These are phyloP conservation scores for Xenopus petersii DNA, from an alignment of 2,797 vertebrate genomes.

Conservation along the genomic window DNA sequence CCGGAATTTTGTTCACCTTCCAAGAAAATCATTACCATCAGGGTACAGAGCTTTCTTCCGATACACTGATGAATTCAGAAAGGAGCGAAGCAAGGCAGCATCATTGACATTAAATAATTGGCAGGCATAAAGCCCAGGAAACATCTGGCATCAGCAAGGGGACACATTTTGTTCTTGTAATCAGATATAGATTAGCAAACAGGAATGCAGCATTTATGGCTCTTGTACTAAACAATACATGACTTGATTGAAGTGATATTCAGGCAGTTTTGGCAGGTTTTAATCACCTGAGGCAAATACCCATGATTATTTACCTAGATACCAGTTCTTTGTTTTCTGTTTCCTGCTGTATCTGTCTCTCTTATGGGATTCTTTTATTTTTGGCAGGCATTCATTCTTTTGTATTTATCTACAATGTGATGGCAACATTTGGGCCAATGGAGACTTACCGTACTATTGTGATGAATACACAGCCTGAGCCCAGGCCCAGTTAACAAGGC, in stretches of 20 bases:
- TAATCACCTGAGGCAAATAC: conserved; percentile 40
- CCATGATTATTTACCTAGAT: conserved; percentile 48
- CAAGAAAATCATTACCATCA: background rate
- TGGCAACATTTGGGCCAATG: background rate
- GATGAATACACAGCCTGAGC: background rate
- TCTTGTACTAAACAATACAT: conserved; percentile 50
- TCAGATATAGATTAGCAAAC: conserved; percentile 52
- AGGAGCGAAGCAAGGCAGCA: background rate
- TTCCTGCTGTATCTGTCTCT: background rate
- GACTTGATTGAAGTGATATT: conserved; percentile 52
- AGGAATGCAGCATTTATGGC: conserved; percentile 51
- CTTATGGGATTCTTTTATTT: background rate
- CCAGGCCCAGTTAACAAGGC: too few species aligned
- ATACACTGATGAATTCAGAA: background rate
- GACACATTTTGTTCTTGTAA: conserved; percentile 46
- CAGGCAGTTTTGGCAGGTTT: conserved; percentile 17
- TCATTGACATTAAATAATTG: conserved; percentile 1
- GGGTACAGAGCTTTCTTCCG: background rate
- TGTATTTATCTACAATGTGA: background rate
- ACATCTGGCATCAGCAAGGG: conserved; percentile 47
- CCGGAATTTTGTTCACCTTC: background rate
- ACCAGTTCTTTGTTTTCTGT: conserved; percentile 29
- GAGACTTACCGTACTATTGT: background rate
- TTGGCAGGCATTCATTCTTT: background rate
- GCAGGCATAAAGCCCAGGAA: conserved; percentile 14